Evolutionary conservation across 2,888 invertebrate genomes (phyloP).

Genomic region (Caenorhabditis sinica): DNA sequence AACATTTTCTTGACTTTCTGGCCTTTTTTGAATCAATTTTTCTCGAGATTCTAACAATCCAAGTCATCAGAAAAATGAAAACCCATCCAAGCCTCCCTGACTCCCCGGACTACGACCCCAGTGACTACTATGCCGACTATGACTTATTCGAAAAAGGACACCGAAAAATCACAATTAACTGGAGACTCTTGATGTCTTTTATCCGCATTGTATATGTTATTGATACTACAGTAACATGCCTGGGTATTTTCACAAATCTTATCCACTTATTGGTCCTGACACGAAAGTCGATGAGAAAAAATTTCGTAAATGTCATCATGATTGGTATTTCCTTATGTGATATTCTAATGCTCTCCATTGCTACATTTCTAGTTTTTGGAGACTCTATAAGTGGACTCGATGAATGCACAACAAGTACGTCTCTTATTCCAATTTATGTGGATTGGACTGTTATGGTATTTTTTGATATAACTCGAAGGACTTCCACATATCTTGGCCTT

Average conservation of each 20-base stretch:
- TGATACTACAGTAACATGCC: slow-evolving; percentile 1
- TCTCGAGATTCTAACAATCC: not conserved
- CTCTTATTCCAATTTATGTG: not conserved
- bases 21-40: not conserved
- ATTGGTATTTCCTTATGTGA: not conserved
- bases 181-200: not conserved
- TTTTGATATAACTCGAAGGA: not conserved
- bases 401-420: not conserved
- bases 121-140: not conserved
- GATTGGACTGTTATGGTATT: not conserved
- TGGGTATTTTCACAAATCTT: not conserved
- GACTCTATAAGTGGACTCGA: not conserved
- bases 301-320: slow-evolving; percentile 9
- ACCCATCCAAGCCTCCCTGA: not conserved
- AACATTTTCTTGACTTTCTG: too few species aligned
- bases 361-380: not conserved
- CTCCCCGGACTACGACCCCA: not conserved
- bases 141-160: not conserved
- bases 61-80: not conserved
- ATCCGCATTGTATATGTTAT: not conserved
- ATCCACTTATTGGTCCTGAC: not conserved
- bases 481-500: slow-evolving; percentile 4
- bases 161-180: slow-evolving; percentile 6
- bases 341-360: not conserved
- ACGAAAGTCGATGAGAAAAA: slow-evolving; percentile 12